These are phyloP conservation scores for Ichneumoninae sp. DNA, from an alignment of 2,888 invertebrate genomes.

Conservation along the genomic window DNA sequence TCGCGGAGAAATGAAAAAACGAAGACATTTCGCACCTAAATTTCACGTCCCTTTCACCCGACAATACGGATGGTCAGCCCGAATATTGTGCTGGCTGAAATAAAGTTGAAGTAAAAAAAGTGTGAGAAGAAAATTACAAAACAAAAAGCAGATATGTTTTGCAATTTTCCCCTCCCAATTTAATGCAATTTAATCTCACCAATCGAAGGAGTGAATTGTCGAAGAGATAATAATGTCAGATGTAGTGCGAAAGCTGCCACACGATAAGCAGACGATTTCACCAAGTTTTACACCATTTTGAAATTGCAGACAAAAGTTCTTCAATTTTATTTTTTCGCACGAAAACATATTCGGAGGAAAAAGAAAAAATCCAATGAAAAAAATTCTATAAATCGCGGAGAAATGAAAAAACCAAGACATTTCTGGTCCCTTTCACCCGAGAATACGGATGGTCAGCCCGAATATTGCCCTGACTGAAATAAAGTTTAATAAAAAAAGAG, in stretches of 20 bases:
- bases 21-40: neutral
- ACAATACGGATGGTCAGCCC: neutral
- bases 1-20: neutral
- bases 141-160: constrained; percentile 9
- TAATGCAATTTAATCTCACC: constrained; percentile 10
- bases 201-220: neutral
- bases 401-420: neutral
- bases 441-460: constrained; percentile 3
- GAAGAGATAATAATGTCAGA: neutral
- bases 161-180: constrained; percentile 7
- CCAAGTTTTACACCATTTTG: neutral
- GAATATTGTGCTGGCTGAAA: constrained; percentile 1
- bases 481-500: neutral
- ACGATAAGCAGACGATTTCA: neutral
- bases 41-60: neutral
- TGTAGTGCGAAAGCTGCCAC: neutral
- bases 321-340: no score
- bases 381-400: neutral
- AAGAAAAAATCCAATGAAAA: neutral
- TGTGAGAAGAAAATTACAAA: neutral
- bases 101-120: neutral
- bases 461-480: constrained; percentile 5
- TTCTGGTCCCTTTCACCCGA: neutral
- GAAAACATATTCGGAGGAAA: neutral
- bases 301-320: no score